A percentile compares a stretch with the other conserved stretches of the same genome.
Conservation (phyloP, 2,888 invertebrate species). For the Augochlorella aurata region DNA sequence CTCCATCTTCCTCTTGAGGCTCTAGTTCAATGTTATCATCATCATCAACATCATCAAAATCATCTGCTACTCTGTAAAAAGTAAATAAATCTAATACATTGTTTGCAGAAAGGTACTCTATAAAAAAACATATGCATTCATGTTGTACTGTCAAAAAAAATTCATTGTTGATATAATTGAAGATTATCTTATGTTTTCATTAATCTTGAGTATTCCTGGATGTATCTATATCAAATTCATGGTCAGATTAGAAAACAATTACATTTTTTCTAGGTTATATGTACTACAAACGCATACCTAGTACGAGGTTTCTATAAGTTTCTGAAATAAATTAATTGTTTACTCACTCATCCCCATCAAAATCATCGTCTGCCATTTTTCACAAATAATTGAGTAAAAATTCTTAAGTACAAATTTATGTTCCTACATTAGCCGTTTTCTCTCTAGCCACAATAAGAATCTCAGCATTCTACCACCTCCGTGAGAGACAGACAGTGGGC, state of each 20-base stretch:
- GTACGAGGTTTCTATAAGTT: neutral
- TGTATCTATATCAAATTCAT: neutral
- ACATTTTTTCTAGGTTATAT: neutral
- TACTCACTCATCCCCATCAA: slow-evolving; percentile 90
- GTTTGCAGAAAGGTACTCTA: neutral
- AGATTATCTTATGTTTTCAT: slow-evolving; percentile 10
- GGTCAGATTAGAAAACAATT: neutral
- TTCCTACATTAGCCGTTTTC: neutral
- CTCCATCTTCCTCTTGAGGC: slow-evolving; percentile 93
- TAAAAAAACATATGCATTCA: neutral
- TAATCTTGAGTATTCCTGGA: neutral
- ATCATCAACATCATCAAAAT: slow-evolving; percentile 95
- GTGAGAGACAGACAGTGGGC: no score
- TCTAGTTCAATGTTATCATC: slow-evolving; percentile 94
- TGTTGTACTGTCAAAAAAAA: neutral
- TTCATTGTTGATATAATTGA: neutral
- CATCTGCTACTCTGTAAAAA: slow-evolving; percentile 87
- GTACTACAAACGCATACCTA: neutral
- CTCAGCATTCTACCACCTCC: neutral
- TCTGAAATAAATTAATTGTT: neutral
- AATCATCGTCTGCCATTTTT: slow-evolving; percentile 93
- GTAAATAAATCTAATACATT: neutral
- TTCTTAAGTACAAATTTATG: neutral
- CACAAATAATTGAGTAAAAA: neutral
- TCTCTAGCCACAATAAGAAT: neutral